Evolutionary conservation across 2,797 vertebrate genomes (phyloP).

Genomic region (Lacerta viridis): DNA sequence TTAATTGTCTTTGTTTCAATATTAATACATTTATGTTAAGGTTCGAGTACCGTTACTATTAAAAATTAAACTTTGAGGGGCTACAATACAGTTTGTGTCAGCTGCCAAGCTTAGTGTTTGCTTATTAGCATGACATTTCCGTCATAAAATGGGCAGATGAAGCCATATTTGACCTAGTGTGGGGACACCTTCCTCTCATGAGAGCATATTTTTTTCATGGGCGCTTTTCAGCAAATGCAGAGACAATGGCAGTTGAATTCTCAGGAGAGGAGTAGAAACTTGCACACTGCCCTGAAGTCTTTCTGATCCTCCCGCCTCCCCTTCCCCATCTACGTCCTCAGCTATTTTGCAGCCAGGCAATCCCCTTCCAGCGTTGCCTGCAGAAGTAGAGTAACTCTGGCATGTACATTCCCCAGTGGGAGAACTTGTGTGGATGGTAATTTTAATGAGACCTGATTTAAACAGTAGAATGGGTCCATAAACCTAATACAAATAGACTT

Average conservation of each 20-base stretch:
- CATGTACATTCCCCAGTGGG: conserved; percentile 77
- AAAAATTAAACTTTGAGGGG: conserved; percentile 75
- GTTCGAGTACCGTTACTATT: conserved; percentile 74
- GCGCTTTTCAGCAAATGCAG: conserved; percentile 40
- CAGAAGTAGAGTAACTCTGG: conserved; percentile 76
- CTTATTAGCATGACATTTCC: conserved; percentile 60
- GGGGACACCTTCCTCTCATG: background rate
- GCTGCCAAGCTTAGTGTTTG: conserved; percentile 71
- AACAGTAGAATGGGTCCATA: conserved; percentile 80
- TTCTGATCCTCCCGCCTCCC: conserved; percentile 54
- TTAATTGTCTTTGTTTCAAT: conserved; percentile 75
- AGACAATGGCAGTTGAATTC: conserved; percentile 55
- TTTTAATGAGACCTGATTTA: conserved; percentile 82
- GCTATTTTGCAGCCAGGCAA: conserved; percentile 71
- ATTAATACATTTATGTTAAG: conserved; percentile 76
- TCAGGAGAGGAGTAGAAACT: conserved; percentile 60
- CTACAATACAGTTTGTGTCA: conserved; percentile 61
- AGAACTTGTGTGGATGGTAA: conserved; percentile 78
- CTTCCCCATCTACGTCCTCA: background rate
- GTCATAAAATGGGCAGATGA: conserved; percentile 40
- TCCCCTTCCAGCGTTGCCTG: conserved; percentile 74
- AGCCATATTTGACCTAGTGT: conserved; percentile 13
- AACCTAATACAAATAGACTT: conserved; percentile 80
- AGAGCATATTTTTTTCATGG: conserved; percentile 4
- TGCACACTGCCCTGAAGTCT: conserved; percentile 67